Conservation (phyloP, 2,113 vertebrate genomes). For the Siniperca knerii region DNA sequence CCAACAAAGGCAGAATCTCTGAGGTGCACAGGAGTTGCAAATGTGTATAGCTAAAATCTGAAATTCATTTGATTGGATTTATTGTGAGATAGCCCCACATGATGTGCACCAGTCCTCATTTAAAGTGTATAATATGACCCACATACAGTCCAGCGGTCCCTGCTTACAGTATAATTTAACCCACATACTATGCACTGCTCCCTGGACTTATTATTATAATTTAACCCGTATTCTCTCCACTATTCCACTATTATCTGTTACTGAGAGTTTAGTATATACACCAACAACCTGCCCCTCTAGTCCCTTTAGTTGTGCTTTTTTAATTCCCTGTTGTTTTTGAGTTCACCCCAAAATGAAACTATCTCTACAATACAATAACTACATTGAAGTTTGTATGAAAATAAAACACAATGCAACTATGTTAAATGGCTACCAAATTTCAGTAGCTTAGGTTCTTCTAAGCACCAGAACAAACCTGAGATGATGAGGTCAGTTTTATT, state of each 20-base stretch:
- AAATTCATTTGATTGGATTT: constrained; percentile 39
- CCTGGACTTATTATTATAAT: constrained; percentile 45
- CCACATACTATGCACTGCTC: constrained; percentile 41
- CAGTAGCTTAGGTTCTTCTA: background rate
- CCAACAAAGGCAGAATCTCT: constrained; percentile 43
- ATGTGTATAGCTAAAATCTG: constrained; percentile 1
- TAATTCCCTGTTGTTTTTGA: background rate
- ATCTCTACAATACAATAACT: background rate
- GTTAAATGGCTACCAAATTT: background rate
- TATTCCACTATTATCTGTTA: constrained; percentile 11
- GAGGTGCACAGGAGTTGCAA: background rate
- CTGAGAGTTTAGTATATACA: background rate
- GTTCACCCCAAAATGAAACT: background rate
- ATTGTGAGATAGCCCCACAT: constrained; percentile 24
- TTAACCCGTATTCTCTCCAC: constrained; percentile 45
- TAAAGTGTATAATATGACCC: constrained; percentile 53
- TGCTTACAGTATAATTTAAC: constrained; percentile 48
- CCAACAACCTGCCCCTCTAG: background rate
- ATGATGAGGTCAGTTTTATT: background rate
- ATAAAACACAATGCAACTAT: background rate
- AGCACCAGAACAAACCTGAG: background rate
- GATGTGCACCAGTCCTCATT: constrained; percentile 38
- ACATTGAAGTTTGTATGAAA: background rate
- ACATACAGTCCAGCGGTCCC: constrained; percentile 45
- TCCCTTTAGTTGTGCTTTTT: background rate